Conservation (phyloP, 1,140 invertebrate species). For the Magallana ariakensis region DNA sequence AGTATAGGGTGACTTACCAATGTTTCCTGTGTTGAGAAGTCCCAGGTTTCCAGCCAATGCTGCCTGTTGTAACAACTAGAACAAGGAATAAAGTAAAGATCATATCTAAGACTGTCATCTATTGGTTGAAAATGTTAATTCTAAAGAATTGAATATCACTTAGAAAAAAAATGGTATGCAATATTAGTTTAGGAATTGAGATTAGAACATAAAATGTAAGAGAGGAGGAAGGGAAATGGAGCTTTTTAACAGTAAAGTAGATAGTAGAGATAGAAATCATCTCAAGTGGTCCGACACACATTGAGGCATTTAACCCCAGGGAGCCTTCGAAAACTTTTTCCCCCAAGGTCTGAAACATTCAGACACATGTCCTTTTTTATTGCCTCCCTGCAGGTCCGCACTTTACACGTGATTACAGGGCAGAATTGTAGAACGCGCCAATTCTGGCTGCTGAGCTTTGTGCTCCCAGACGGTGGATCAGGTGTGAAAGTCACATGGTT, state of each 20-base stretch:
- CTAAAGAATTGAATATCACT: too few species aligned
- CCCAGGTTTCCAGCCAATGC: slow-evolving; percentile 71
- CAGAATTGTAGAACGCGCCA: too few species aligned
- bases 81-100: slow-evolving; percentile 60
- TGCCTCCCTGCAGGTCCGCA: neutral
- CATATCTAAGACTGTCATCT: neutral
- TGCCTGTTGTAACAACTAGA: slow-evolving; percentile 79
- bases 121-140: neutral
- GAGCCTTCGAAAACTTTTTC: neutral
- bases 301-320: slow-evolving; percentile 1
- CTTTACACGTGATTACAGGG: neutral
- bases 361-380: slow-evolving; percentile 5
- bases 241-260: too few species aligned
- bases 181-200: too few species aligned
- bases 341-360: neutral
- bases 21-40: slow-evolving; percentile 73
- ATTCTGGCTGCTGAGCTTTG: too few species aligned
- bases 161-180: too few species aligned
- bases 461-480: too few species aligned
- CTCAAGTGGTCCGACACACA: neutral
- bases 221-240: too few species aligned
- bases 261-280: too few species aligned
- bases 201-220: too few species aligned
- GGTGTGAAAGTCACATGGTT: too few species aligned
- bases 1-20: slow-evolving; percentile 61